These are phyloP conservation scores for Aptenodytes patagonicus DNA, from an alignment of 2,113 vertebrate genomes.

Conservation along the genomic window DNA sequence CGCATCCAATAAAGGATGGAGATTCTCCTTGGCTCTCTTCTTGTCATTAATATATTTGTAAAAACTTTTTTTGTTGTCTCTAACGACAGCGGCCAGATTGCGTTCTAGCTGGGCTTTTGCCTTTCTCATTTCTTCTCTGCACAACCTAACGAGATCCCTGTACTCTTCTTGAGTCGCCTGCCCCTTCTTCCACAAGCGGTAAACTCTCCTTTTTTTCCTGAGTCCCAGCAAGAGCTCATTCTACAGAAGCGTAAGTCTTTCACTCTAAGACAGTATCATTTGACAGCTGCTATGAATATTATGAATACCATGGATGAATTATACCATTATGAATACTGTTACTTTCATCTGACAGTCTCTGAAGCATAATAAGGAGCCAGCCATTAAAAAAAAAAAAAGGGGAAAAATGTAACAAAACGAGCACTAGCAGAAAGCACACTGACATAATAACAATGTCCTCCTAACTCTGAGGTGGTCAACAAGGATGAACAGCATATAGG, in stretches of 20 bases:
- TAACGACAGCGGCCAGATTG: too few species aligned
- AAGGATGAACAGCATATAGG: neutral
- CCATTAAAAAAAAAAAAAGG: neutral
- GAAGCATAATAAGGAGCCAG: neutral
- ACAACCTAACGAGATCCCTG: too few species aligned
- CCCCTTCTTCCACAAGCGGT: too few species aligned
- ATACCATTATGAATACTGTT: neutral
- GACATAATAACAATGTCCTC: neutral
- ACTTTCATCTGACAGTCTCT: neutral
- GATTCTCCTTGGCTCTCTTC: too few species aligned
- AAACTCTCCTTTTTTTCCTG: too few species aligned
- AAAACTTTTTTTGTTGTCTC: too few species aligned
- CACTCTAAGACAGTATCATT: neutral
- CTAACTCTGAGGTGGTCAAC: neutral
- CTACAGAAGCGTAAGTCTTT: neutral
- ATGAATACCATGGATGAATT: neutral
- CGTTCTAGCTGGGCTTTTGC: too few species aligned
- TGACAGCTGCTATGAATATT: neutral
- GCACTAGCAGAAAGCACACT: neutral
- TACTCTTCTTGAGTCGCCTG: too few species aligned
- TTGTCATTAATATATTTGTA: too few species aligned
- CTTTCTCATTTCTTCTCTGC: too few species aligned
- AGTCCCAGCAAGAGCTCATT: neutral
- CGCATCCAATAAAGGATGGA: too few species aligned
- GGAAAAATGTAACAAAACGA: accelerated